Evolutionary conservation across 2,797 vertebrate genomes (phyloP).

Genomic region (Onychomys torridus): DNA sequence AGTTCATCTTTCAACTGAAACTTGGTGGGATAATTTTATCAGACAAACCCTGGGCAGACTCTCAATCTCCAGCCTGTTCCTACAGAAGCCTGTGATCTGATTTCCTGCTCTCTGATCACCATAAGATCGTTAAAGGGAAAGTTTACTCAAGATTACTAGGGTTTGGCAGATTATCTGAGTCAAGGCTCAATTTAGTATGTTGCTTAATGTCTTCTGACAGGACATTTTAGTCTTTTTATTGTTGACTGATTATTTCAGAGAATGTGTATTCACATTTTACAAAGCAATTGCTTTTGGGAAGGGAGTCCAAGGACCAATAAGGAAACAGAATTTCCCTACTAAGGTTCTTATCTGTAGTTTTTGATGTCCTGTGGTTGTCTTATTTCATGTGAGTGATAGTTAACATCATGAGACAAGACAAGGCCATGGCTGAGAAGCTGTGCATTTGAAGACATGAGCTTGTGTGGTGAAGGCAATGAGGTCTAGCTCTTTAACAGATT

Average conservation of each 20-base stretch:
- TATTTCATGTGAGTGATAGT: not conserved
- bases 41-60: not conserved
- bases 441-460: not conserved
- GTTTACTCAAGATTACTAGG: not conserved
- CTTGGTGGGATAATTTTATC: constrained; percentile 1
- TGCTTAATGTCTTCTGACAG: not conserved
- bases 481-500: not conserved
- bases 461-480: not conserved
- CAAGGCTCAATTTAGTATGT: not conserved
- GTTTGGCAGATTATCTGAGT: not conserved
- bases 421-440: not conserved
- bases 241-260: not conserved
- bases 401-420: not conserved
- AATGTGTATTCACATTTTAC: not conserved
- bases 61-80: not conserved
- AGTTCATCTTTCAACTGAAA: not conserved
- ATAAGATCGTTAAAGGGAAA: not conserved
- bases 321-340: not conserved
- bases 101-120: not conserved
- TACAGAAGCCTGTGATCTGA: not conserved
- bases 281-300: not conserved
- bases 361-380: not conserved
- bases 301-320: not conserved
- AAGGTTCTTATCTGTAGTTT: not conserved
- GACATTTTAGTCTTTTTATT: not conserved